Evolutionary conservation across 2,113 vertebrate species (phyloP).

Genomic region (Hirundichthys speculiger): DNA sequence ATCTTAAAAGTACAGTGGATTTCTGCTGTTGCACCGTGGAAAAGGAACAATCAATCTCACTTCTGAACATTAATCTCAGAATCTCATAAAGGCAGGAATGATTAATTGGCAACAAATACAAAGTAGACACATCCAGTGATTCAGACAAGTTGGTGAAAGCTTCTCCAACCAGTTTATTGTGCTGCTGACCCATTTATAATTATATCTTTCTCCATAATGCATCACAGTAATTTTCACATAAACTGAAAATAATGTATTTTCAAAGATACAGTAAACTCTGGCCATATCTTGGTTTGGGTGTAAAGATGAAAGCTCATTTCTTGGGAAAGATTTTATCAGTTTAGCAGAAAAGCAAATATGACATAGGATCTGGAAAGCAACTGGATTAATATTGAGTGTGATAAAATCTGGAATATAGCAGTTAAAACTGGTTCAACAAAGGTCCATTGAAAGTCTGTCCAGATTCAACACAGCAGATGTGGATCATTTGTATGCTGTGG

Average conservation of each 20-base stretch:
- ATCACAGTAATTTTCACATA: constrained; percentile 18
- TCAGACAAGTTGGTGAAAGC: constrained; percentile 10
- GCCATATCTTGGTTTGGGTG: neutral
- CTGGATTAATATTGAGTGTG: constrained; percentile 2
- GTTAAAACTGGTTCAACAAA: too few species aligned
- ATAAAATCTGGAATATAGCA: too few species aligned
- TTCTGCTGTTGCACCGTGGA: constrained; percentile 1
- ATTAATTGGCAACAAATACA: constrained; percentile 17
- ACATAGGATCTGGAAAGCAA: neutral
- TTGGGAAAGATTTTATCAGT: constrained; percentile 25
- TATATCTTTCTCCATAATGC: neutral
- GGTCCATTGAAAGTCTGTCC: too few species aligned
- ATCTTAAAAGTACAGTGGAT: neutral
- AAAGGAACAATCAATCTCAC: constrained; percentile 7
- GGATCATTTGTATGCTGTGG: too few species aligned
- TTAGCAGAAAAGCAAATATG: neutral
- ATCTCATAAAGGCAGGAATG: constrained; percentile 18
- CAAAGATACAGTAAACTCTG: constrained; percentile 15
- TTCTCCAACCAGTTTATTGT: constrained; percentile 30
- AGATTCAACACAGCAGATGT: too few species aligned
- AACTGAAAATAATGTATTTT: constrained; percentile 10
- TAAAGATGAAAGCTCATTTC: constrained; percentile 15
- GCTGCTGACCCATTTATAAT: constrained; percentile 20
- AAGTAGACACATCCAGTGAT: constrained; percentile 21
- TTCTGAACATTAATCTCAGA: constrained; percentile 11